Conservation (phyloP, 2,888 invertebrate genomes). For the Polymixis lichenea region DNA sequence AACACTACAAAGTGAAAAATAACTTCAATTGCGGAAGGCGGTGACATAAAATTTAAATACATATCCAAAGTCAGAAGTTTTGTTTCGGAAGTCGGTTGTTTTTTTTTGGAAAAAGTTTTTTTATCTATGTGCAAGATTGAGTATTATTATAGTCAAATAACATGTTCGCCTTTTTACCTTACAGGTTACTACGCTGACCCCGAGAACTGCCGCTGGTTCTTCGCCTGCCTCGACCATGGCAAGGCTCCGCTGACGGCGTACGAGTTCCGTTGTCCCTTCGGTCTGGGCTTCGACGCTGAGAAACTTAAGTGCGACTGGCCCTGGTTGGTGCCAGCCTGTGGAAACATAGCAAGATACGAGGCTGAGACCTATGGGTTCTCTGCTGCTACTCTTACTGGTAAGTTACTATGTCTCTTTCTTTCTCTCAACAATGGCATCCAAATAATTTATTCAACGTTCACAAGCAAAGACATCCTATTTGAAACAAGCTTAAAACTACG, state of each 20-base stretch:
- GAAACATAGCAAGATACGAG: conserved; percentile 89
- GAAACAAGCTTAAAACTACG: not conserved
- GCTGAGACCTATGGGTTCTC: conserved; percentile 87
- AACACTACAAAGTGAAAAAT: no score
- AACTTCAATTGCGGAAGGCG: no score
- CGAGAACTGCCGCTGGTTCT: conserved; percentile 96
- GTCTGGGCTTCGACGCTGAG: conserved; percentile 94
- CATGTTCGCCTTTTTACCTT: not conserved
- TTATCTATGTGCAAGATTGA: no score
- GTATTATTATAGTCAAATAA: not conserved
- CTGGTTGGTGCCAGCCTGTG: conserved; percentile 93
- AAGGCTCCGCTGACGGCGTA: conserved; percentile 92
- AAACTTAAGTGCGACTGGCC: conserved; percentile 95
- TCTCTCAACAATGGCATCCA: no score
- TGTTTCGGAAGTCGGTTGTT: no score
- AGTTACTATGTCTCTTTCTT: not conserved
- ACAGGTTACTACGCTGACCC: conserved; percentile 95
- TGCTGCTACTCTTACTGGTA: conserved; percentile 83
- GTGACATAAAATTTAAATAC: no score
- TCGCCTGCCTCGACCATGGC: conserved; percentile 94
- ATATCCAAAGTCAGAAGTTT: no score
- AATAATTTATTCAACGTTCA: not conserved
- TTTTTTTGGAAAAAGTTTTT: no score
- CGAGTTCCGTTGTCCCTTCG: conserved; percentile 95
- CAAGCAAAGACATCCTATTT: not conserved